phyloP scores from a whole-genome alignment of 2,888 invertebrate species.

The Minunthozetes semirufus region DNA sequence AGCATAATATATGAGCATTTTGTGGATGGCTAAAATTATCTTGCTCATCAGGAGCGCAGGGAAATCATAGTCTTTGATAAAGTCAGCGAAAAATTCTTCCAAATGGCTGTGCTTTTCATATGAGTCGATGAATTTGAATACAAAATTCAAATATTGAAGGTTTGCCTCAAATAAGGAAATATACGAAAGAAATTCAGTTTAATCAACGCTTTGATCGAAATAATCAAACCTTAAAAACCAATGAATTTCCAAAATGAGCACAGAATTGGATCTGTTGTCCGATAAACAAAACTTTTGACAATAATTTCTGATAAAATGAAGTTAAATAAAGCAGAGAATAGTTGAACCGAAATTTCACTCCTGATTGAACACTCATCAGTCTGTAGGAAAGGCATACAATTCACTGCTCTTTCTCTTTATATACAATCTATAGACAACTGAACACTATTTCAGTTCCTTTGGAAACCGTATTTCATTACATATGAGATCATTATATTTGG shows the following conservation, averaged over 20 bases:
- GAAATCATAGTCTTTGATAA: constrained; percentile 2
- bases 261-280: neutral
- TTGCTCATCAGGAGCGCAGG: too few species aligned
- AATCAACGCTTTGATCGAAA: neutral
- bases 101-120: neutral
- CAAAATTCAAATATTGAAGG: neutral
- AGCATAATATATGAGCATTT: too few species aligned
- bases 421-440: too few species aligned
- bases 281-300: neutral
- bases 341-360: constrained; percentile 11
- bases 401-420: too few species aligned
- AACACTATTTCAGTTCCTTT: too few species aligned
- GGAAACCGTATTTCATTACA: too few species aligned
- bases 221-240: neutral
- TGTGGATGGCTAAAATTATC: too few species aligned
- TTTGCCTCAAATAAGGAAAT: neutral
- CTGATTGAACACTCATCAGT: constrained; percentile 13
- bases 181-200: neutral
- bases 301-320: constrained; percentile 5
- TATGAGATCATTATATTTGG: too few species aligned
- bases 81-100: neutral
- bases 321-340: constrained; percentile 13
- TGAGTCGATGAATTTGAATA: neutral
- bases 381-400: neutral
- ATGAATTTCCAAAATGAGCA: neutral